phyloP scores from a whole-genome alignment of 2,113 vertebrate genomes.

The Gymnobelideus leadbeateri region DNA sequence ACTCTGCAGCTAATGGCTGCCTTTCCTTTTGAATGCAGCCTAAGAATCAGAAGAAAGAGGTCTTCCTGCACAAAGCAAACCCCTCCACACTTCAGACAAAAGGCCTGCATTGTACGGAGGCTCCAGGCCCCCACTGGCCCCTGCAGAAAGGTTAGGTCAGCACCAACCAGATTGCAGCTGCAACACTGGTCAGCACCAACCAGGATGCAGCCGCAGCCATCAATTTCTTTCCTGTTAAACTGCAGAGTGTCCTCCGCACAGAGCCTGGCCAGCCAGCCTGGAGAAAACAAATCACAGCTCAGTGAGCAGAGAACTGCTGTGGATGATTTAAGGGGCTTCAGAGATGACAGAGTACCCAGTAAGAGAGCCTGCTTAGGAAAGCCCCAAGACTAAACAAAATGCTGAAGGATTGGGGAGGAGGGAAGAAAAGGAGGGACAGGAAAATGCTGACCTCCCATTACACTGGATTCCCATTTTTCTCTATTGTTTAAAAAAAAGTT shows the following conservation, averaged over 20 bases:
- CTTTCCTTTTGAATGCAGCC: not conserved
- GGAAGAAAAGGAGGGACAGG: not conserved
- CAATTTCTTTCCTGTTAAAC: slow-evolving; percentile 76
- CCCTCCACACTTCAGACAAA: slow-evolving; percentile 67
- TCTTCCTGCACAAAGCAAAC: slow-evolving; percentile 61
- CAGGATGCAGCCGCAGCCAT: slow-evolving; percentile 53
- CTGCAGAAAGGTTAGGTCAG: slow-evolving; percentile 6
- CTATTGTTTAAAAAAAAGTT: slow-evolving; percentile 66
- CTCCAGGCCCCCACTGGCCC: not conserved
- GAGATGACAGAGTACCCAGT: not conserved
- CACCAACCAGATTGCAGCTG: slow-evolving; percentile 13
- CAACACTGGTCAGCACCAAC: not conserved
- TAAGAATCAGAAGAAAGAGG: slow-evolving; percentile 42
- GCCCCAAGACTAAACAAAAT: slow-evolving; percentile 41
- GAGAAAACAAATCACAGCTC: slow-evolving; percentile 61
- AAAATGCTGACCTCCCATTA: slow-evolving; percentile 1
- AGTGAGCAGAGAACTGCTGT: not conserved
- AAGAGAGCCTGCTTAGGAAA: not conserved
- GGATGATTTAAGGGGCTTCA: slow-evolving; percentile 13
- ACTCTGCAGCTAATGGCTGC: not conserved
- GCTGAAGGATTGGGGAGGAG: not conserved
- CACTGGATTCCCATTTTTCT: slow-evolving; percentile 67
- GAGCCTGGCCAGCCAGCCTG: slow-evolving; percentile 28
- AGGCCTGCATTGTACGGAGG: slow-evolving; percentile 42
- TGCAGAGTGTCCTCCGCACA: slow-evolving; percentile 51